Evolutionary conservation across 1,140 invertebrate genomes (phyloP).

Genomic region (Lasioglossum baleicum): DNA sequence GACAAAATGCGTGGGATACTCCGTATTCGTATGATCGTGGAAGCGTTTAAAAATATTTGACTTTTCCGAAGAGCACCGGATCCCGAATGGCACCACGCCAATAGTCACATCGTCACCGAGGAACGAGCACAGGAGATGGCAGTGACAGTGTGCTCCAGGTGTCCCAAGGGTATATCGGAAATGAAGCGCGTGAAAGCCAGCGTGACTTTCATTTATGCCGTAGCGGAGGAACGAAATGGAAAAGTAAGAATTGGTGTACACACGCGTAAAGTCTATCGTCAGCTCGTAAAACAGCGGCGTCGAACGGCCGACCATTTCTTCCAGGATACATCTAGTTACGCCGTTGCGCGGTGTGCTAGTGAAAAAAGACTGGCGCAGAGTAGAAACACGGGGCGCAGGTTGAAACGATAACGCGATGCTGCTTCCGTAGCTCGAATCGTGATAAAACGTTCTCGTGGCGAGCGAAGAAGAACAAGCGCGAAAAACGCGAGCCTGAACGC

Average conservation of each 20-base stretch:
- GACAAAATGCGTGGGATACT: too few species aligned
- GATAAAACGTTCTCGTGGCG: constrained; percentile 53
- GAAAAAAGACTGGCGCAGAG: not conserved
- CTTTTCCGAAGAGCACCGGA: not conserved
- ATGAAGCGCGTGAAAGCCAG: not conserved
- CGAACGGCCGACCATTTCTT: constrained; percentile 30
- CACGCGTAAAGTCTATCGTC: constrained; percentile 31
- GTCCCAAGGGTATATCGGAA: not conserved
- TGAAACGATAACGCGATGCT: constrained; percentile 49
- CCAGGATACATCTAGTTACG: constrained; percentile 19
- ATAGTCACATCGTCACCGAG: not conserved
- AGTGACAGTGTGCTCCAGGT: not conserved
- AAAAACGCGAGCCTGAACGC: not conserved
- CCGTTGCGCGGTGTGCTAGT: too few species aligned
- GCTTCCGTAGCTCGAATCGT: constrained; percentile 55
- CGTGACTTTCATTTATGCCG: constrained; percentile 13
- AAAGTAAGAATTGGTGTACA: constrained; percentile 24
- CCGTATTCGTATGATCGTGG: not conserved
- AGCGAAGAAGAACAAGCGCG: not conserved
- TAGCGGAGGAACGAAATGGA: not conserved
- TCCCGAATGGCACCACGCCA: not conserved
- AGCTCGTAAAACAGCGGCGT: constrained; percentile 53
- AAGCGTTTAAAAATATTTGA: not conserved
- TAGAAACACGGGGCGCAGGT: not conserved
- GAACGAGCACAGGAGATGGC: not conserved